A percentile compares a stretch with the other conserved stretches of the same genome.
Conservation (phyloP, 1,140 invertebrate genomes). For the Aphelinus atriplicis region DNA sequence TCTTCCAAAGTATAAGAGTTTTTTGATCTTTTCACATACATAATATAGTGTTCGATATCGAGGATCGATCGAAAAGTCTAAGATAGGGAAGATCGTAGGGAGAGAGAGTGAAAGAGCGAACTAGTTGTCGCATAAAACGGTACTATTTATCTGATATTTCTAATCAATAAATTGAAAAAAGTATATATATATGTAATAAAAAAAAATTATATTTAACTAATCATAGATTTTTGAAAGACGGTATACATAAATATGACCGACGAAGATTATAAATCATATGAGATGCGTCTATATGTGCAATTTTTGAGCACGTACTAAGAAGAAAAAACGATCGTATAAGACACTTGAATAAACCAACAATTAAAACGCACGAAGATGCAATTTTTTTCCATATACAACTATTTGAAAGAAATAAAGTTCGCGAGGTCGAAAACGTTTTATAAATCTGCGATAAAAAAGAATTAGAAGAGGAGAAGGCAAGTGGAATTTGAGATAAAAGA, state of each 20-base stretch:
- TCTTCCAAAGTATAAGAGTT: conserved; percentile 20
- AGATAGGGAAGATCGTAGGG: conserved; percentile 8
- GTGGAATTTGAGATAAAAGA: conserved; percentile 1
- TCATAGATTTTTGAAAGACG: conserved; percentile 43
- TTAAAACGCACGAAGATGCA: conserved; percentile 3
- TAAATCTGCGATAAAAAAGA: conserved; percentile 13
- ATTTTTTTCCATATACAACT: neutral
- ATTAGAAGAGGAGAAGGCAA: neutral
- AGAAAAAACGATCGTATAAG: neutral
- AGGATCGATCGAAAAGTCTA: conserved; percentile 17
- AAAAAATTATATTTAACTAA: conserved; percentile 48
- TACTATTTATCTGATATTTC: conserved; percentile 55
- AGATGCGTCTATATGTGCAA: conserved; percentile 17
- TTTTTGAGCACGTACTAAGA: conserved; percentile 14
- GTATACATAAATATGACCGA: conserved; percentile 28
- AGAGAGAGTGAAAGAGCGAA: conserved; percentile 1
- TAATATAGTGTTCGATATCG: conserved; percentile 32
- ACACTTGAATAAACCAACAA: conserved; percentile 28
- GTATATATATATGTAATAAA: conserved; percentile 39
- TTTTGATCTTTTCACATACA: conserved; percentile 27
- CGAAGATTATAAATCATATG: neutral
- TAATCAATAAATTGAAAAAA: conserved; percentile 36
- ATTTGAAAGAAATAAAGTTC: conserved; percentile 35
- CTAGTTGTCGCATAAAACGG: conserved; percentile 45
- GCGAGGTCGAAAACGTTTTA: neutral